These are phyloP conservation scores for Macrochelys suwanniensis DNA, from an alignment of 2,797 vertebrate genomes.

Conservation along the genomic window DNA sequence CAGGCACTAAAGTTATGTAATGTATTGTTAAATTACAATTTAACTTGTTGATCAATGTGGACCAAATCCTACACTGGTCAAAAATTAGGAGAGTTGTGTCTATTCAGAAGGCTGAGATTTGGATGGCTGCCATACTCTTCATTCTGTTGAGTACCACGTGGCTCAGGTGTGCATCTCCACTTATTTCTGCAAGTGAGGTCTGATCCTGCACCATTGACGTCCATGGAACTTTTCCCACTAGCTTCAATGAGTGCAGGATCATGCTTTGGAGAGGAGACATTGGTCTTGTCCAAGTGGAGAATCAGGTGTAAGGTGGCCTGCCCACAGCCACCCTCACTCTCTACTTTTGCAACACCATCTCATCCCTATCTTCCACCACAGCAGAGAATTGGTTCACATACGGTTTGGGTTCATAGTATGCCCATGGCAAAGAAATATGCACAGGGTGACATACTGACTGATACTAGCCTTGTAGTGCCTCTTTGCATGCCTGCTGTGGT, in stretches of 20 bases:
- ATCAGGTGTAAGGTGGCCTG: not conserved
- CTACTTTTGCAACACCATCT: not conserved
- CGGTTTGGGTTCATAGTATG: not conserved
- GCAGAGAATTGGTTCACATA: not conserved
- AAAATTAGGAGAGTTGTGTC: not conserved
- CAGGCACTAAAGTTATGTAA: not conserved
- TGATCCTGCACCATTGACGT: accelerated
- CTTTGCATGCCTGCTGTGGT: not conserved
- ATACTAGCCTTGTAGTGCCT: not conserved
- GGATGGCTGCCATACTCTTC: not conserved
- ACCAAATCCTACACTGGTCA: not conserved
- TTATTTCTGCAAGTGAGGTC: accelerated
- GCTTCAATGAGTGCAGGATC: too few relatives aligned
- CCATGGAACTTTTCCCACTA: not conserved
- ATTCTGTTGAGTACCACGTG: not conserved
- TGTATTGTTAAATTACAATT: not conserved
- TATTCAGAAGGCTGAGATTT: accelerated
- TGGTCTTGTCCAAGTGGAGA: not conserved
- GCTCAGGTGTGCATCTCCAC: accelerated
- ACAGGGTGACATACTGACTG: not conserved
- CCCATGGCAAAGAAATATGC: not conserved
- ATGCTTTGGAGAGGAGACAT: not conserved
- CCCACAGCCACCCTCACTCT: not conserved
- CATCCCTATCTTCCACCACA: not conserved
- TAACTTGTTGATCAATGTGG: not conserved